Evolutionary conservation across 2,888 invertebrate genomes (phyloP).

Genomic region (Epirrhoe tristata): DNA sequence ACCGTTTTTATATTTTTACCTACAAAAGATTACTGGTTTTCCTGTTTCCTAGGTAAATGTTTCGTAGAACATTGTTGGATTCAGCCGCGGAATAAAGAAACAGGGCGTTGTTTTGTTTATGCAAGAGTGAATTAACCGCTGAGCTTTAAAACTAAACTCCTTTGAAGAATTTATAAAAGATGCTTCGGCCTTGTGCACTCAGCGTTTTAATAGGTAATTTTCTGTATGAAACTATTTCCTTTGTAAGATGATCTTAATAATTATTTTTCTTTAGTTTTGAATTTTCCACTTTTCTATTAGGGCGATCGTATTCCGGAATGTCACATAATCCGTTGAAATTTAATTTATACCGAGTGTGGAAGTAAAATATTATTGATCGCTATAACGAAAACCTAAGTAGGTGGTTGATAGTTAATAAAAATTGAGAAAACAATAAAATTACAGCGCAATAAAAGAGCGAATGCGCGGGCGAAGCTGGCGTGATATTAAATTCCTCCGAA

Average conservation of each 20-base stretch:
- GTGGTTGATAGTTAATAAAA: slow-evolving; percentile 85
- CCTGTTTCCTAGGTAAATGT: slow-evolving; percentile 6
- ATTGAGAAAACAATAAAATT: slow-evolving; percentile 86
- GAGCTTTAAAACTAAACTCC: slow-evolving; percentile 70
- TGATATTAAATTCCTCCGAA: slow-evolving; percentile 85
- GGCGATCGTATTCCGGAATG: not conserved
- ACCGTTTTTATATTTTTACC: not conserved
- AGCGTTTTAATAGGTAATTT: slow-evolving; percentile 63
- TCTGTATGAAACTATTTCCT: slow-evolving; percentile 59
- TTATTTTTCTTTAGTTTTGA: slow-evolving; percentile 14
- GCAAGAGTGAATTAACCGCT: slow-evolving; percentile 73
- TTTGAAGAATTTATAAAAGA: slow-evolving; percentile 70
- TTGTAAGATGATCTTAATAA: slow-evolving; percentile 50
- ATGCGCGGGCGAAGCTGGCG: slow-evolving; percentile 82
- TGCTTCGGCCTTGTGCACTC: slow-evolving; percentile 58
- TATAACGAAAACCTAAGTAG: slow-evolving; percentile 70
- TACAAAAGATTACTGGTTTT: not conserved
- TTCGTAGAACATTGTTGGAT: slow-evolving; percentile 32
- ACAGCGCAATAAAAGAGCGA: slow-evolving; percentile 83
- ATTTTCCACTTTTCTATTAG: not conserved
- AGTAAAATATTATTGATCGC: slow-evolving; percentile 65
- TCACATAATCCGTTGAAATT: not conserved
- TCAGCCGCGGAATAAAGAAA: slow-evolving; percentile 41
- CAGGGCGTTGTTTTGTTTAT: slow-evolving; percentile 56
- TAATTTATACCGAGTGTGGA: slow-evolving; percentile 35